These are phyloP conservation scores for Xenopus tropicalis DNA, from an alignment of 2,113 vertebrate species.

Conservation along the genomic window UCB_Xtro_10.0 CM004445.2:139690501-139691000, in stretches of 20 bases:
- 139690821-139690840: neutral
- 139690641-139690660: conserved; percentile 1
- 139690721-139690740: neutral
- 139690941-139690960: neutral
- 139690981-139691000: neutral
- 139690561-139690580: neutral
- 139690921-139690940: neutral
- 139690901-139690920: neutral
- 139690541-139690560: neutral
- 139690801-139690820: neutral
- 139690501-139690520: too few relatives aligned
- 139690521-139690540: too few relatives aligned
- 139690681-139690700: neutral
- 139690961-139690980: neutral
- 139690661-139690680: neutral
- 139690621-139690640: neutral
- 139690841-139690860: neutral
- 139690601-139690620: neutral
- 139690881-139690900: neutral
- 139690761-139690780: neutral
- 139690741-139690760: neutral
- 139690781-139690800: neutral
- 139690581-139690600: neutral
- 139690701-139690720: too few relatives aligned
- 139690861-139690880: neutral